Conservation (phyloP, 23 tunicate species). For the Clavelina lepadiformis region DNA sequence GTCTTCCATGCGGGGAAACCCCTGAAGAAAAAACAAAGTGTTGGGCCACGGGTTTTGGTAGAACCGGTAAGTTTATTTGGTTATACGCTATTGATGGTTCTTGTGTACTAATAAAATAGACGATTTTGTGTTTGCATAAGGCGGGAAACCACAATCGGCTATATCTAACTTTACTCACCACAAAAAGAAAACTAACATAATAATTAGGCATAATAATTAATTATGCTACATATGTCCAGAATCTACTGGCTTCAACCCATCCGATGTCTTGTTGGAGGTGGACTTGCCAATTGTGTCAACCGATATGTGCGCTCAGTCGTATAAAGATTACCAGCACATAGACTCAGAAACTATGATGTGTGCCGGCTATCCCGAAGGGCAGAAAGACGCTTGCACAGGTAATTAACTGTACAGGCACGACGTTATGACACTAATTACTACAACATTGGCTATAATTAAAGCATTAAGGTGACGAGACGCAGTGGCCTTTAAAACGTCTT, state of each 20-base stretch:
- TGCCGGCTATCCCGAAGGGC: constrained; percentile 65
- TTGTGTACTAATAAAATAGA: too few relatives aligned
- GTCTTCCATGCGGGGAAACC: constrained; percentile 50
- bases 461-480: background rate
- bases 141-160: too few relatives aligned
- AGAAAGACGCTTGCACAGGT: constrained; percentile 66
- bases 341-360: constrained; percentile 41
- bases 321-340: constrained; percentile 4
- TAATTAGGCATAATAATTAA: too few relatives aligned
- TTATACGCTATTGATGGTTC: background rate
- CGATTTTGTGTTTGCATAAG: too few relatives aligned
- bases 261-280: constrained; percentile 39
- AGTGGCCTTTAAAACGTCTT: background rate
- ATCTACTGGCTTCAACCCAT: constrained; percentile 4
- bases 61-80: constrained; percentile 15
- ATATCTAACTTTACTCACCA: too few relatives aligned
- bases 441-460: background rate
- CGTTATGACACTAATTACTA: background rate
- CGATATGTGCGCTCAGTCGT: constrained; percentile 37
- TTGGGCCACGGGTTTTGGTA: constrained; percentile 49
- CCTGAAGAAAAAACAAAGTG: constrained; percentile 15
- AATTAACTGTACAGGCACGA: background rate
- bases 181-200: too few relatives aligned
- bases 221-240: too few relatives aligned
- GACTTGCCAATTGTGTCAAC: constrained; percentile 52